Conservation (phyloP, 2,113 vertebrate species). For the Menidia beryllina region DNA sequence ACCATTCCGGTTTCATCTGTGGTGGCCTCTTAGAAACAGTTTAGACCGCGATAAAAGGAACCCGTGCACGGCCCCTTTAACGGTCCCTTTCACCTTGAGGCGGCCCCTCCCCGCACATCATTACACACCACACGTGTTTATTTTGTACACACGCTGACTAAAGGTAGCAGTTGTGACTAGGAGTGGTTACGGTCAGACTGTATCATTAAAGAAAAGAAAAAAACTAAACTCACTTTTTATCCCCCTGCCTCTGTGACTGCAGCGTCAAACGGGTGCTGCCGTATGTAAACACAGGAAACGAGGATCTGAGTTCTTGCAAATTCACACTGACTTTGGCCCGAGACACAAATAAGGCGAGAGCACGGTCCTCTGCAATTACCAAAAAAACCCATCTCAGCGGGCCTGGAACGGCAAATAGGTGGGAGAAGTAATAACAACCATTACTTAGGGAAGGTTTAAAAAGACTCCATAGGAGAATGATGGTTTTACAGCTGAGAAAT, state of each 20-base stretch:
- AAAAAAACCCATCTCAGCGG: slow-evolving; percentile 6
- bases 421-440: too few species aligned
- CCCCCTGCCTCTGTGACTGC: neutral
- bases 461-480: too few species aligned
- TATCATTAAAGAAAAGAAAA: slow-evolving; percentile 38
- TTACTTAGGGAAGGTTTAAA: too few species aligned
- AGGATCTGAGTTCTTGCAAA: slow-evolving; percentile 26
- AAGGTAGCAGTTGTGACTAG: slow-evolving; percentile 32
- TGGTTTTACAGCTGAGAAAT: too few species aligned
- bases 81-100: slow-evolving; percentile 55
- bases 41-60: neutral
- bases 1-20: neutral
- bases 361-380: neutral
- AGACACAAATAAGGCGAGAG: neutral
- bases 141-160: slow-evolving; percentile 62
- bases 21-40: fast-evolving
- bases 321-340: slow-evolving; percentile 1
- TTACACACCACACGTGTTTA: slow-evolving; percentile 48
- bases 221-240: slow-evolving; percentile 9
- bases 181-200: slow-evolving; percentile 34
- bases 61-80: neutral
- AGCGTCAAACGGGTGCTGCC: slow-evolving; percentile 5
- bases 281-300: slow-evolving; percentile 29
- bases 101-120: slow-evolving; percentile 9
- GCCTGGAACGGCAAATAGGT: neutral